Base-by-base conservation (phyloP, 2,888 invertebrate genomes). In the Drosophila maculinotata region DNA sequence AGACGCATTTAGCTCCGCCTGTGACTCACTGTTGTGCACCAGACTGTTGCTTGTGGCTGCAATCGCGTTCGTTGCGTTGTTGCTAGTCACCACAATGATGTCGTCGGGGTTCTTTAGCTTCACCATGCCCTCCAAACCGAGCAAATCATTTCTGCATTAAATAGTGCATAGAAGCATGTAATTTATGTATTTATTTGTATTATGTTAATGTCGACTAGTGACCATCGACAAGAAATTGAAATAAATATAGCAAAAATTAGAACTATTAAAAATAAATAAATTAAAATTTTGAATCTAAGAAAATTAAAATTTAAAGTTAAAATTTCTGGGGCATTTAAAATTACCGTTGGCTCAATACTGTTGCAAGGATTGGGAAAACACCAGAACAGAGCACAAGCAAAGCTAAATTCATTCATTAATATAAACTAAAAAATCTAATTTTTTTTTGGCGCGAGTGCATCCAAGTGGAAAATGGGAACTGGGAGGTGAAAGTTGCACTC, bases 91-190 rank as follows among this genome's bases (percentile, higher is more conserved):
- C 20, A 93, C 92, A 69, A 93, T 91, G 85, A 93, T 92, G 85
- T 93, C 93, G 85, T 95, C 95, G 42, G 94, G 94, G 92, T 94
- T 95, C 88, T 94, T 95, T 83, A 94, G 93, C 85, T 94, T 95
- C 69, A 95, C 95, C 94, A 94, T 94, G 90, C 95, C 95, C 90
- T 94, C 93, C 86, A 95, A 92, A 63, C 95, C 95, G 90, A 94
- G 92, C 91, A 94, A 93, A 90, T 95, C 95, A 93, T 94, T 94
- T 93, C 95, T 94, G 89, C 14, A 47, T 44, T 51, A 65, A 65
- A 30, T 58, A n/a, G n/a, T n/a, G n/a, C n/a, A n/a, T n/a, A n/a
- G n/a, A n/a, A n/a, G n/a, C n/a, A 7, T 36, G 14, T 45, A 57
- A 63, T 56, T 70, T 45, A 38, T 62, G 42, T 14, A 20, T 23